Base-by-base conservation (phyloP, 2,797 vertebrate species). In the Leptatherina wallacei region DNA sequence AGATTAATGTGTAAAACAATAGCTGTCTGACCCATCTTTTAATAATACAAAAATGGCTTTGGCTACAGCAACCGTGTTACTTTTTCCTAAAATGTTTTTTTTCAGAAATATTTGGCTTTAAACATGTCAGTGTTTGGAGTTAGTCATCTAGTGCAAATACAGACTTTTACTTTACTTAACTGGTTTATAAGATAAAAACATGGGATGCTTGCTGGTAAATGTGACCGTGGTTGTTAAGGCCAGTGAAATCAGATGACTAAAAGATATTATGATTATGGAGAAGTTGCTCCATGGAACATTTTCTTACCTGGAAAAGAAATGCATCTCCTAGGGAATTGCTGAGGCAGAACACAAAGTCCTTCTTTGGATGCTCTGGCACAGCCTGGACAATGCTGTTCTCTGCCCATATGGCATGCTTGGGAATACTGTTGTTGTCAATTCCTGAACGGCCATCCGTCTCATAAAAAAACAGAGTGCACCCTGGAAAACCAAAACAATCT, bases 311-410 rank as follows among this genome's bases (percentile, higher is more conserved):
- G 83, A 99, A 98, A 24, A 99, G 96, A 85, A 97, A 99, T 20
- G 97, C 97, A 0, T 99, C 98, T 0, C 98, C 98, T 35, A 98
- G 94, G 1, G 96, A 97, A 88, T 99, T 99, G 92, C 98, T 99
- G 83, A 99, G 96, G 78, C 98, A 99, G 93, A 99, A 99, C 70
- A 99, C 98, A 66, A 97, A 98, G 91, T 99, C 98, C 89, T 99
- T 99, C 90, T 99, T 99, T 58, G 98, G 98, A 88, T 99, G 98
- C 71, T 99, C 98, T 0, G 98, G 98, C 58, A 99, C 97, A 0
- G 98, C 97, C 85, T 99, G 98, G 51, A 99, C 96, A 18, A 99
- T 98, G 85, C 97, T 97, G 94, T 96, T 97, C 92, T 99, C 98
- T 24, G 96, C 97, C 98, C 98, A 99, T 71, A 99, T 95, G 0